Conservation (phyloP, 2,888 invertebrate species). For the Hypomecis punctinalis region DNA sequence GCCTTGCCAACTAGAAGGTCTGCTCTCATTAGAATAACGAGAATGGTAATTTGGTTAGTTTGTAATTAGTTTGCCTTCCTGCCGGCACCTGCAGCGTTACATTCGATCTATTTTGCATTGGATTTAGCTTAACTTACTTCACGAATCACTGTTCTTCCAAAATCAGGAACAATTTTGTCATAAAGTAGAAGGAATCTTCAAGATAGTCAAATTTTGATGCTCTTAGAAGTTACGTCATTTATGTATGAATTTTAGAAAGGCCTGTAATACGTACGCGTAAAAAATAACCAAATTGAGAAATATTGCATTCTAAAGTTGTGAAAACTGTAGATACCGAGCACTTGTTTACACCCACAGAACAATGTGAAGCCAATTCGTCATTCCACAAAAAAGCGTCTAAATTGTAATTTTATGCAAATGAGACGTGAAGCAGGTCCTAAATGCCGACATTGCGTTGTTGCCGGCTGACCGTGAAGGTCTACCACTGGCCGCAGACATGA, state of each 20-base stretch:
- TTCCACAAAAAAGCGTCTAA: constrained; percentile 14
- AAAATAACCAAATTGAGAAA: neutral
- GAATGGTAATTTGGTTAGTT: constrained; percentile 32
- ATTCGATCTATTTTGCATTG: constrained; percentile 16
- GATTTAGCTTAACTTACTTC: constrained; percentile 5
- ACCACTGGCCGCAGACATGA: constrained; percentile 28
- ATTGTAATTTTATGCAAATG: constrained; percentile 28
- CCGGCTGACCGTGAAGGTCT: constrained; percentile 27
- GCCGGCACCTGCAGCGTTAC: constrained; percentile 29
- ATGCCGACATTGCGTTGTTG: constrained; percentile 23
- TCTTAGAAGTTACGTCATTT: too few relatives aligned
- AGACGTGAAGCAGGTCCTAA: constrained; percentile 19
- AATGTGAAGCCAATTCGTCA: constrained; percentile 16
- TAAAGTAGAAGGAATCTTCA: too few relatives aligned
- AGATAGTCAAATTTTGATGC: too few relatives aligned
- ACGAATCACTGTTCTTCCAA: neutral
- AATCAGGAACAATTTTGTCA: too few relatives aligned
- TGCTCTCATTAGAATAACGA: constrained; percentile 29
- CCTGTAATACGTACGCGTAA: neutral
- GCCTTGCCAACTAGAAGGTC: constrained; percentile 29
- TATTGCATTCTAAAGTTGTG: constrained; percentile 4
- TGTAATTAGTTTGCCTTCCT: constrained; percentile 33
- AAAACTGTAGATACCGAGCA: neutral
- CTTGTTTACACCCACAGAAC: constrained; percentile 11
- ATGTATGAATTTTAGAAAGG: too few relatives aligned